phyloP scores from a whole-genome alignment of 2,797 vertebrate species.

The Tadarida brasiliensis region DNA sequence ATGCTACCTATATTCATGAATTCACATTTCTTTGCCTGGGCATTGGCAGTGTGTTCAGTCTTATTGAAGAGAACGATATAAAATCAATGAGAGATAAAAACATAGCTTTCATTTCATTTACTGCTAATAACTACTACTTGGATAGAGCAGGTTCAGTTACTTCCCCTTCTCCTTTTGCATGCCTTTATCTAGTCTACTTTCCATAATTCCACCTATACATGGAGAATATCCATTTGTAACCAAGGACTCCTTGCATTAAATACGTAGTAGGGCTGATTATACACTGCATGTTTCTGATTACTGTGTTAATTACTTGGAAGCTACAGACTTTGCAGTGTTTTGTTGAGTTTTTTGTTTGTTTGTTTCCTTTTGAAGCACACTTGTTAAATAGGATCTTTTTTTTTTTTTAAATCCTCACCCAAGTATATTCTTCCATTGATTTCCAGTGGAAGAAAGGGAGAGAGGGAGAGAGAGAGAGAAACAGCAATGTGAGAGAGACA shows the following conservation, averaged over 20 bases:
- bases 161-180: background rate
- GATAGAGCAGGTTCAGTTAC: background rate
- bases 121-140: background rate
- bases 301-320: constrained; percentile 44
- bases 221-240: background rate
- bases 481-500: too few species aligned
- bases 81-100: background rate
- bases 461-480: too few species aligned
- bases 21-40: background rate
- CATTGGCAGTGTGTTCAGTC: background rate
- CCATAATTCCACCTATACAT: background rate
- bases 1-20: background rate
- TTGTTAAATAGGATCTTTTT: too few species aligned
- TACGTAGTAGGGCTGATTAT: background rate
- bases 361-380: too few species aligned
- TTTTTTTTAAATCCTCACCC: too few species aligned
- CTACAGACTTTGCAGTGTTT: constrained; percentile 15
- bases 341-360: background rate
- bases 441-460: too few species aligned
- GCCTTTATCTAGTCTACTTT: background rate
- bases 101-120: background rate
- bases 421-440: too few species aligned
- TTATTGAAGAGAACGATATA: constrained; percentile 1
- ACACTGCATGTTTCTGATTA: constrained; percentile 33
- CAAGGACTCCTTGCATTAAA: background rate